These are phyloP conservation scores for Axea sp. DNA, from an alignment of 2,888 invertebrate genomes.

Conservation along the genomic window DNA sequence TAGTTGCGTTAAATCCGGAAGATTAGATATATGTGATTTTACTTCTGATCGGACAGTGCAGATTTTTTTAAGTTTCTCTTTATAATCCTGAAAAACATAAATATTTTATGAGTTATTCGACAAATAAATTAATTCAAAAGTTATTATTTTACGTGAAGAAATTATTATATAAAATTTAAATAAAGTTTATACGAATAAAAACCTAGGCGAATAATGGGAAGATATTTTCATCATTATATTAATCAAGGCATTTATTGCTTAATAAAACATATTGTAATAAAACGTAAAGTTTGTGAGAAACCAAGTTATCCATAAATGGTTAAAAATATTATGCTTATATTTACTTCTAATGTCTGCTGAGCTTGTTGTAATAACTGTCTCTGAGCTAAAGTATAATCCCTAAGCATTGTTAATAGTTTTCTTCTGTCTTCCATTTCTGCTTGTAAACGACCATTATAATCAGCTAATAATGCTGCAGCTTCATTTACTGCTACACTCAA, in stretches of 20 bases:
- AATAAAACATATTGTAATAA: too few species aligned
- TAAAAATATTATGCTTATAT: not conserved
- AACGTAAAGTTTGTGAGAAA: too few species aligned
- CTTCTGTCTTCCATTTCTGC: slow-evolving; percentile 94
- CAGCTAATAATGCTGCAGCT: slow-evolving; percentile 90
- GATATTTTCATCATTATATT: too few species aligned
- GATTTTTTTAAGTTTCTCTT: slow-evolving; percentile 92
- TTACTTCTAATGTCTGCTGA: slow-evolving; percentile 92
- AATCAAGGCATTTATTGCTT: too few species aligned
- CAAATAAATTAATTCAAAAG: too few species aligned
- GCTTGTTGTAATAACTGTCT: slow-evolving; percentile 91
- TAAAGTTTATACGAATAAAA: too few species aligned
- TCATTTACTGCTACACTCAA: slow-evolving; percentile 92
- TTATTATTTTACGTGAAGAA: too few species aligned
- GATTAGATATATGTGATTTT: slow-evolving; percentile 93
- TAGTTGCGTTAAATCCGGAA: slow-evolving; percentile 94
- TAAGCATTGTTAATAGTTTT: slow-evolving; percentile 90
- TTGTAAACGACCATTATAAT: slow-evolving; percentile 92
- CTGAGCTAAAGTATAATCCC: slow-evolving; percentile 93
- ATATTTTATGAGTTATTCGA: too few species aligned
- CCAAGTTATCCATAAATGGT: too few species aligned
- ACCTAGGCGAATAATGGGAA: too few species aligned
- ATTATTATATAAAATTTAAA: slow-evolving; percentile 1
- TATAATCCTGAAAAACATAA: slow-evolving; percentile 93
- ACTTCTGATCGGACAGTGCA: slow-evolving; percentile 92